Percentiles rank a stretch among this genome's conserved stretches.
Conservation (phyloP, 2,797 vertebrate species). For the Schizothorax lantsangensis region DNA sequence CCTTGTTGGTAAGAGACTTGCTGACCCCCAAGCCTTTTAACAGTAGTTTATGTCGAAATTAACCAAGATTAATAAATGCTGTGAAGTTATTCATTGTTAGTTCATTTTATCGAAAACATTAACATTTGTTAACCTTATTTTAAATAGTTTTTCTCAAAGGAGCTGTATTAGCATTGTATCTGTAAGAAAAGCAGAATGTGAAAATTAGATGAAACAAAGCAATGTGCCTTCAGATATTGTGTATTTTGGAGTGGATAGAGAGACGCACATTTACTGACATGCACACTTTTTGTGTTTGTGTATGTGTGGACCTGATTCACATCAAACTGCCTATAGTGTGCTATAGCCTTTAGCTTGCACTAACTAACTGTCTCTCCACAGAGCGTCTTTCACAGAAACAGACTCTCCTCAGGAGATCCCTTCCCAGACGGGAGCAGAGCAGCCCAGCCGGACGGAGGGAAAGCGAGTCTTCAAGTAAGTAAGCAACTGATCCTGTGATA, state of each 20-base stretch:
- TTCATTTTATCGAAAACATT: not conserved
- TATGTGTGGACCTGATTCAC: not conserved
- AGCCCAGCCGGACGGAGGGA: slow-evolving; percentile 66
- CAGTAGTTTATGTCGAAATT: not conserved
- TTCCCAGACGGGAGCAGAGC: rapidly evolving
- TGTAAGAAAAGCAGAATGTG: not conserved
- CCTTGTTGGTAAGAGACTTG: not conserved
- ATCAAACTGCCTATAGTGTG: slow-evolving; percentile 15
- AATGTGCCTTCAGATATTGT: not conserved
- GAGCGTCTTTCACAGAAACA: slow-evolving; percentile 58
- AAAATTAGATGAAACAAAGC: not conserved
- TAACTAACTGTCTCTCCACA: slow-evolving; percentile 58
- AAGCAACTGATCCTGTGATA: not conserved
- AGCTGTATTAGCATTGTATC: not conserved
- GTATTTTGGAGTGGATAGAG: not conserved
- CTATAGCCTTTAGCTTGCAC: slow-evolving; percentile 51
- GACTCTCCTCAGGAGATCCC: slow-evolving; percentile 58
- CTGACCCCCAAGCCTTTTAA: not conserved
- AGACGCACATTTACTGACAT: not conserved
- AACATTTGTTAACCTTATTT: not conserved
- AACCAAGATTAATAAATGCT: not conserved
- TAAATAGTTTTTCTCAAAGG: not conserved
- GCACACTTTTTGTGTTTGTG: slow-evolving; percentile 27
- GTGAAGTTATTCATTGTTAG: not conserved
- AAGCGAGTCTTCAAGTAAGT: slow-evolving; percentile 85